Conservation (phyloP, 1,140 invertebrate genomes). For the Drosophila takahashii region DNA sequence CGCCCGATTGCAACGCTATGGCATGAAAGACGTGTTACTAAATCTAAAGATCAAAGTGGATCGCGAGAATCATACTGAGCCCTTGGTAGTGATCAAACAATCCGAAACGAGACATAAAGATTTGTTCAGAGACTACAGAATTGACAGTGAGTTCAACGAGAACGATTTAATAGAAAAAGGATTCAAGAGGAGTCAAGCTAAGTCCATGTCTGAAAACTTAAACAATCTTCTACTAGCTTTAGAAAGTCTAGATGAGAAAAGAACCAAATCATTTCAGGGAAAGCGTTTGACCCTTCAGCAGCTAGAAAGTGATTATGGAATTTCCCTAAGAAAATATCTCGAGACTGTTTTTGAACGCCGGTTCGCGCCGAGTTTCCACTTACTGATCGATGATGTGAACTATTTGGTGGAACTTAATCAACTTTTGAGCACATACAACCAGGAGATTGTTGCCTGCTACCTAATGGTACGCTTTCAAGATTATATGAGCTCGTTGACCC, state of each 20-base stretch:
- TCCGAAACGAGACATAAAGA: too few species aligned
- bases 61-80: too few species aligned
- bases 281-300: neutral
- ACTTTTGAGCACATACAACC: neutral
- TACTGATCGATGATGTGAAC: neutral
- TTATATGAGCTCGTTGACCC: too few species aligned
- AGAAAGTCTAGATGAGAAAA: neutral
- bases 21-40: neutral
- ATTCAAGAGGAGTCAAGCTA: neutral
- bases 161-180: neutral
- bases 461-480: neutral
- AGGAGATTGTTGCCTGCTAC: neutral
- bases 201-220: neutral
- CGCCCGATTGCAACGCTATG: neutral
- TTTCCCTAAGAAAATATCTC: constrained; percentile 1
- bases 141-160: neutral
- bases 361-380: neutral
- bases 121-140: too few species aligned
- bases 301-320: neutral
- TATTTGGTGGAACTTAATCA: neutral
- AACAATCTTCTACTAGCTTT: neutral
- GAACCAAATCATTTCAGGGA: neutral
- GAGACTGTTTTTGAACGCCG: neutral
- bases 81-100: too few species aligned
- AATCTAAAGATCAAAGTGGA: neutral